Evolutionary conservation across 2,888 invertebrate genomes (phyloP).

Genomic region (Dasysyrphus albostriatus): DNA sequence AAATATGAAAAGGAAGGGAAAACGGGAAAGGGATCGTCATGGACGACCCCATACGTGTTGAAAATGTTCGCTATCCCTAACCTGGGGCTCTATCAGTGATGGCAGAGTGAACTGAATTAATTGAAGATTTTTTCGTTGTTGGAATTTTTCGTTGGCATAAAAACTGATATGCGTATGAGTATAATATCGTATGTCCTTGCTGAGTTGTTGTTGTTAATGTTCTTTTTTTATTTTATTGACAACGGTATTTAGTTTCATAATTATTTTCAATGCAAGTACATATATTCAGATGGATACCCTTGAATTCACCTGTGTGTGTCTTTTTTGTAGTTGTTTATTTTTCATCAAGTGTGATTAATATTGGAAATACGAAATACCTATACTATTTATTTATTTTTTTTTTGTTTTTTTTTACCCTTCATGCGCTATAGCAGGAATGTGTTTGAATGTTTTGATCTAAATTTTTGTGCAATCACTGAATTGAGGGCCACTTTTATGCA

Average conservation of each 20-base stretch:
- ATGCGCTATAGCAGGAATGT: neutral
- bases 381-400: neutral
- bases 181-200: slow-evolving; percentile 22
- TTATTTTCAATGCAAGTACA: slow-evolving; percentile 45
- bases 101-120: slow-evolving; percentile 72
- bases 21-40: slow-evolving; percentile 3
- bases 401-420: neutral
- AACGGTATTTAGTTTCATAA: slow-evolving; percentile 66
- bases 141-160: slow-evolving; percentile 2
- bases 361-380: no score
- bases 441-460: slow-evolving; percentile 11
- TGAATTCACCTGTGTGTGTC: slow-evolving; percentile 10
- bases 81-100: slow-evolving; percentile 67
- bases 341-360: slow-evolving; percentile 16
- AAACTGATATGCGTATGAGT: slow-evolving; percentile 24
- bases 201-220: neutral
- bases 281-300: slow-evolving; percentile 1
- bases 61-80: slow-evolving; percentile 36
- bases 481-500: neutral
- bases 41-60: slow-evolving; percentile 48
- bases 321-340: slow-evolving; percentile 8
- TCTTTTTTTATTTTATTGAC: slow-evolving; percentile 9
- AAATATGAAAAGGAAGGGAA: slow-evolving; percentile 19
- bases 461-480: neutral
- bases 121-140: slow-evolving; percentile 54